Base-by-base conservation (phyloP, 2,113 vertebrate species). In the Oryzias celebensis region DNA sequence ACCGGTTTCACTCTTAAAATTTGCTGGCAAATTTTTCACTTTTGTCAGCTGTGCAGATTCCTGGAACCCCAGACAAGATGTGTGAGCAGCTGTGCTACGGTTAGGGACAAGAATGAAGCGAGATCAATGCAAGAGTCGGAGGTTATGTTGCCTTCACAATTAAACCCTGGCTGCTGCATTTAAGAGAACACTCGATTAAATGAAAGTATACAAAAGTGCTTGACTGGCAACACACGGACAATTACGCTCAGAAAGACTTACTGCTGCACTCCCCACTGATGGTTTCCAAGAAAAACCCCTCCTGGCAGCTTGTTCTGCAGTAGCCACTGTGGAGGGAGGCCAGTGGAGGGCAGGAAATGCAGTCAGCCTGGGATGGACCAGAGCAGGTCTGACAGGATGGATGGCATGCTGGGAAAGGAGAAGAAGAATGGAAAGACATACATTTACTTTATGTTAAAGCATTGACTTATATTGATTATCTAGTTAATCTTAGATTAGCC, bases 361-460 rank as follows among this genome's bases (percentile, higher is more conserved):
- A 90, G 81, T 87, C 87, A 0, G 87, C 82, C 74, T 86, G 84
- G 13, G 87, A 90, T 4, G 84, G 36, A 5, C 87, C 87, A 0
- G 75, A 70, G 61, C 88, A 90, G 0, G 52, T 58, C 59, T 58
- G 81, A 54, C 88, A 90, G 47, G 87, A 82, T 0, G 88, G 87
- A 63, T 90, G 88, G 54, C 88, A 90, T 0, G 50, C 88, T 90
- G 72, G 49, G 17, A 44, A n/a, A 44, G 0, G 18, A 14, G 17
- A 41, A 5, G 47, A 64, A 20, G 10, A 36, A 36, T 12, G 36
- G 36, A 36, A 36, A 36, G 36, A 36, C 8, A 12, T 10, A 10
- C 31, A 28, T 28, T 28, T 1, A 28, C 26, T 6, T 28, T 6
- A 28, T 5, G 4, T 28, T 28, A 28, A 28, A 28, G 26, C 26